Base-by-base conservation (phyloP, 2,113 vertebrate genomes). In the Ptyas mucosa region DNA sequence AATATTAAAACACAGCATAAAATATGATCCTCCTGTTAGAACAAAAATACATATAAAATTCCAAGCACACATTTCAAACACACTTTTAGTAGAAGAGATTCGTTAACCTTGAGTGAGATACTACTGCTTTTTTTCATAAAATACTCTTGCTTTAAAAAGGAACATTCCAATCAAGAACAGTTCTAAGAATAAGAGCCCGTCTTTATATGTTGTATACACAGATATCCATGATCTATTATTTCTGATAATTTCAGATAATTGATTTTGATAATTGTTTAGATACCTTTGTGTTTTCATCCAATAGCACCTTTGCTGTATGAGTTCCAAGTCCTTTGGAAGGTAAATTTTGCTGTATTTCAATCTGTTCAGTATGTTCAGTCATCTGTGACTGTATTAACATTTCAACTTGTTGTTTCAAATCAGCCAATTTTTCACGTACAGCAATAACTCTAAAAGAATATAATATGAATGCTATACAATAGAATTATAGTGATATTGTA, bases 321-420 rank as follows among this genome's bases (percentile, higher is more conserved):
- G 29, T 43, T 95, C 94, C 11, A 9, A 8, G 0, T 7, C 57
- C 10, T 93, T 51, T 54, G 89, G 94, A 92, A 94, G 89, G 14
- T 51, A 23, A 87, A 87, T 0, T 29, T 94, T 90, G 91, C 29
- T 75, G 89, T 46, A 81, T 87, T 94, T 95, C 92, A 64, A n/a
- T 93, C n/a, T 20, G 64, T 88, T 88, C 64, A 89, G 93, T 91
- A 51, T 46, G 26, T 55, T 95, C 88, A 89, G 92, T 94, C 89
- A 93, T 94, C 92, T 57, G 85, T 90, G 90, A 29, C 51, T 96
- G 94, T 85, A 97, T 95, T 93, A 96, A 93, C 85, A 96, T 91
- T 96, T 98, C 97, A 95, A 97, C 93, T 91, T 97, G 96, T 95
- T 98, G 95, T 15, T 86, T 96, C 93, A 98, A 95, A 92, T 96